Evolutionary conservation across 1,140 invertebrate species (phyloP).

Genomic region (Cotesia typhae): DNA sequence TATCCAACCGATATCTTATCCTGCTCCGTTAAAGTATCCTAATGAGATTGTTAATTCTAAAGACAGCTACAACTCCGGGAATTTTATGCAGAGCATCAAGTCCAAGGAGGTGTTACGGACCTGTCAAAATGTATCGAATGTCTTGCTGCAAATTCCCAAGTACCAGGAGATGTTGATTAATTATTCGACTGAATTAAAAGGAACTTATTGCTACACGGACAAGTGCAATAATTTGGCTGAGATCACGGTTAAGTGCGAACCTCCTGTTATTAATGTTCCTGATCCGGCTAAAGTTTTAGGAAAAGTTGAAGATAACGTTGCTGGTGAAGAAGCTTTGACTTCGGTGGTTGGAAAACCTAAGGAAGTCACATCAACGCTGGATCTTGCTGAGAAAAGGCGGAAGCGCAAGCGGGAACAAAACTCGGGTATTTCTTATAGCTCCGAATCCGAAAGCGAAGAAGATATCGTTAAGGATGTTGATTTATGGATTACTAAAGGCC

Average conservation of each 20-base stretch:
- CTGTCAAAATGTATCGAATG: constrained; percentile 61
- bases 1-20: no score
- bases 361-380: constrained; percentile 56
- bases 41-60: constrained; percentile 47
- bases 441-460: constrained; percentile 61
- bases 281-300: constrained; percentile 54
- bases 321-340: constrained; percentile 41
- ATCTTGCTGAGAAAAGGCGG: constrained; percentile 59
- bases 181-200: constrained; percentile 53
- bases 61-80: constrained; percentile 44
- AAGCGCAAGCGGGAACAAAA: constrained; percentile 55
- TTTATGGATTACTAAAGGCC: constrained; percentile 64
- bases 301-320: constrained; percentile 42
- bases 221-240: constrained; percentile 60
- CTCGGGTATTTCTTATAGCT: constrained; percentile 46
- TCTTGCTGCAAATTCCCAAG: constrained; percentile 60
- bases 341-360: constrained; percentile 46
- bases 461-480: constrained; percentile 52
- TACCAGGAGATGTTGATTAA: constrained; percentile 60
- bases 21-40: constrained; percentile 47
- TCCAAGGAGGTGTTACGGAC: constrained; percentile 60
- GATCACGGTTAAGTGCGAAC: constrained; percentile 51
- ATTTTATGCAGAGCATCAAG: constrained; percentile 57
- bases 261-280: constrained; percentile 62
- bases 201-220: constrained; percentile 53